phyloP scores from a whole-genome alignment of 2,888 invertebrate genomes.

The Miltochrista miniata region DNA sequence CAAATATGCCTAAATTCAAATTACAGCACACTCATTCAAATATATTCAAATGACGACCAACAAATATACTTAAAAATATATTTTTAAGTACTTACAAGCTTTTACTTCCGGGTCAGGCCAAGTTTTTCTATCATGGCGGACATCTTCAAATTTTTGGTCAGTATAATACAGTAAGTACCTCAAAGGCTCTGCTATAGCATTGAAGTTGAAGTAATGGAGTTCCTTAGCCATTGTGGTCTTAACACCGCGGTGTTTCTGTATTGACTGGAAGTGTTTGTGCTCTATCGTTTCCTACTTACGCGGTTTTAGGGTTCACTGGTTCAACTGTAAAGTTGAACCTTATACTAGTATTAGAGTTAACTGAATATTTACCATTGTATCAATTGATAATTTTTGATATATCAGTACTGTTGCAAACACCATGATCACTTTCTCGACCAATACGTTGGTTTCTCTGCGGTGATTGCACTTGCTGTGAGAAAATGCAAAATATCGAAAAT shows the following conservation, averaged over 20 bases:
- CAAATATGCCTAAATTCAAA: too few relatives aligned
- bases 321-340: not conserved
- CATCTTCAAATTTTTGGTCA: constrained; percentile 64
- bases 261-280: not conserved
- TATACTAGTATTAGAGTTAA: too few relatives aligned
- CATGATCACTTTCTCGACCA: too few relatives aligned
- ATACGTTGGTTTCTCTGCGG: too few relatives aligned
- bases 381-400: too few relatives aligned
- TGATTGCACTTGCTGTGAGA: too few relatives aligned
- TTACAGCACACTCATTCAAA: too few relatives aligned
- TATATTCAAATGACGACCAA: too few relatives aligned
- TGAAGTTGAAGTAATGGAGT: constrained; percentile 56
- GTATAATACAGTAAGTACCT: constrained; percentile 67
- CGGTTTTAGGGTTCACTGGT: not conserved
- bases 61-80: too few relatives aligned
- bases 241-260: not conserved
- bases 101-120: constrained; percentile 61
- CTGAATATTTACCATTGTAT: too few relatives aligned
- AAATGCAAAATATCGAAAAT: too few relatives aligned
- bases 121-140: constrained; percentile 44
- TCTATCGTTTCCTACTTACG: not conserved
- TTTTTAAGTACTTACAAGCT: constrained; percentile 49
- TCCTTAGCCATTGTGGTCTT: constrained; percentile 45
- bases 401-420: too few relatives aligned
- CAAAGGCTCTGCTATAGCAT: constrained; percentile 60